A percentile compares a stretch with the other conserved stretches of the same genome.
Evolutionary conservation across 2,888 invertebrate species (phyloP).

Genomic region (Tortrix viridana): DNA sequence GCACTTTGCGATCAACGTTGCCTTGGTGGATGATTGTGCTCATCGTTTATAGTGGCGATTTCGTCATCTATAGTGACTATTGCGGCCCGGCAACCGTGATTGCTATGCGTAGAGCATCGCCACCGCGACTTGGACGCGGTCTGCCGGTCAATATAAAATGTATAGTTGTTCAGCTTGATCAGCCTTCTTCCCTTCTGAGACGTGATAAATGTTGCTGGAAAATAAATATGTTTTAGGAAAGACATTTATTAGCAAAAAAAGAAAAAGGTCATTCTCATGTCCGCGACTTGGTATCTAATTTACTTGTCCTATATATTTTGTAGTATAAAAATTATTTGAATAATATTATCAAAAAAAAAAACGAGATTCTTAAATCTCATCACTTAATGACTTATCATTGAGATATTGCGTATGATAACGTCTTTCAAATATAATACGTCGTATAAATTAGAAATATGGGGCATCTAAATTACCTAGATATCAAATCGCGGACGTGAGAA

Average conservation of each 20-base stretch:
- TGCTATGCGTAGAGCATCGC: slow-evolving; percentile 48
- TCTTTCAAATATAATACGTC: too few species aligned
- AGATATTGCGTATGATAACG: too few species aligned
- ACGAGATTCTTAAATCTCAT: too few species aligned
- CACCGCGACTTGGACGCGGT: slow-evolving; percentile 40
- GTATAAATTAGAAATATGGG: too few species aligned
- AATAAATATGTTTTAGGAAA: background rate
- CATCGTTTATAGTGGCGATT: slow-evolving; percentile 39
- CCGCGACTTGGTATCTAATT: too few species aligned
- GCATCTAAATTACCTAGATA: too few species aligned
- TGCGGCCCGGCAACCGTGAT: slow-evolving; percentile 50
- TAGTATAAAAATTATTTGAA: too few species aligned
- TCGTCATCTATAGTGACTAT: slow-evolving; percentile 47
- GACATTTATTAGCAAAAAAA: background rate
- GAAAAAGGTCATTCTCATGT: background rate
- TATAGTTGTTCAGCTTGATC: slow-evolving; percentile 44
- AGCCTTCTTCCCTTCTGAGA: slow-evolving; percentile 43
- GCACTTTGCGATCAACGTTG: background rate
- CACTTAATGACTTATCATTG: too few species aligned
- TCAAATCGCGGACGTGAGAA: too few species aligned
- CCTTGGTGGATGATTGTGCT: slow-evolving; percentile 38
- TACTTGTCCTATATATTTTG: too few species aligned
- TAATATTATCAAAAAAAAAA: too few species aligned
- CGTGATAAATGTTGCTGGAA: slow-evolving; percentile 43
- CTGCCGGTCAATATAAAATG: slow-evolving; percentile 35